Conservation (phyloP, 1,140 invertebrate species). For the Pachypsylla venusta region DNA sequence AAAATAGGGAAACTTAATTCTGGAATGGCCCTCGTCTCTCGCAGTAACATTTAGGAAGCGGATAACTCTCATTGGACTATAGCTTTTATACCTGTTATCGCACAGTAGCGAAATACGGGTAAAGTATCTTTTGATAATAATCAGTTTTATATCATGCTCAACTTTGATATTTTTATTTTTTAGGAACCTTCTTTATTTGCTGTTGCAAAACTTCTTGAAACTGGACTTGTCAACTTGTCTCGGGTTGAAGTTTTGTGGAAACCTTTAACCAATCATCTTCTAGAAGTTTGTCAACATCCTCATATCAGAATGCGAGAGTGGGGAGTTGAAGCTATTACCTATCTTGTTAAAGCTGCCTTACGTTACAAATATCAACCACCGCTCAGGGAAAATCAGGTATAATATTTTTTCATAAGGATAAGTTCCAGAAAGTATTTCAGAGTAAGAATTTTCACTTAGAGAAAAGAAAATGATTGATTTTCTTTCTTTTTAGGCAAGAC, state of each 20-base stretch:
- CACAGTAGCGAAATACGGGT: not conserved
- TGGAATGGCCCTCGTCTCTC: too few species aligned
- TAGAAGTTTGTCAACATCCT: conserved; percentile 92
- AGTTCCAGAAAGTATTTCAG: too few species aligned
- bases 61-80: too few species aligned
- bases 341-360: conserved; percentile 83
- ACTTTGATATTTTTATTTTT: conserved; percentile 25
- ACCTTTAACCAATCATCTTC: conserved; percentile 86
- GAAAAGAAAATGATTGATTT: too few species aligned
- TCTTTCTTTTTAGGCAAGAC: too few species aligned
- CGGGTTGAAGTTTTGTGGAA: conserved; percentile 90
- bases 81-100: too few species aligned
- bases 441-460: too few species aligned
- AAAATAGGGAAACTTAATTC: too few species aligned
- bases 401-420: conserved; percentile 16
- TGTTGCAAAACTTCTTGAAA: conserved; percentile 92
- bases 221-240: conserved; percentile 83
- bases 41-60: too few species aligned
- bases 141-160: too few species aligned
- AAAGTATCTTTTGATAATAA: too few species aligned
- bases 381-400: conserved; percentile 67
- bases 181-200: conserved; percentile 93
- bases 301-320: conserved; percentile 90
- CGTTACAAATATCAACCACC: conserved; percentile 72
- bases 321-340: conserved; percentile 93